Base-by-base conservation (phyloP, 1,140 invertebrate genomes). In the Drosophila gunungcola region DNA sequence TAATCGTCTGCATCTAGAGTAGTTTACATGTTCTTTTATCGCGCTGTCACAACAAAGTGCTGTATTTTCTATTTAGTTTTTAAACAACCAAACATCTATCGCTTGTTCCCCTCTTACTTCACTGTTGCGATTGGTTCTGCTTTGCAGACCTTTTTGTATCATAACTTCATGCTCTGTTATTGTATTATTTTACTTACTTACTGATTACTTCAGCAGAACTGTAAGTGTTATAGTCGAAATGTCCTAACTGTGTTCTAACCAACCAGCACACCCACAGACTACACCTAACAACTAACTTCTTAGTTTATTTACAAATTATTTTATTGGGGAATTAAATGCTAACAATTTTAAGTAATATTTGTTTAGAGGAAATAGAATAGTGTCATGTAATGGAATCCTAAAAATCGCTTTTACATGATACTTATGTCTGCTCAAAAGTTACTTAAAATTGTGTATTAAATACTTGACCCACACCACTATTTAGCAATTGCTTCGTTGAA, bases 81-180 rank as follows among this genome's bases (percentile, higher is more conserved):
- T 27, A 70, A 62, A 34, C 32, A 54, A 67, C 38, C 51, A 45
- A 46, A 63, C 57, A 69, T 72, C 48, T 80, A 54, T 78, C 62
- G 84, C 84, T 89, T 89, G 77, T 89, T 55, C 77, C 75, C 41
- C 62, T 27, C 49, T 69, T 65, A 72, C 69, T 79, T 77, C 64
- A 73, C 58, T 76, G 51, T 75, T 54, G 38, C 69, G 34, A 54
- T 69, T 38, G 42, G 60, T 12, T 21, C 60, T 39, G 25, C 10
- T 21, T 69, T 13, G 34, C 63, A 49, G 51, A 41, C 48, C 45
- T 45, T 53, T 38, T 64, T 78, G 61, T 77, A 82, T 64, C 73
- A 75, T 74, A 45, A 63, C 79, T 88, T 88, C 70, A 61, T 69
- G 75, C 75, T 83, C 74, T 88, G 56, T 77, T 88, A 63, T 63